Evolutionary conservation across 1,140 invertebrate species (phyloP).

Genomic region (Parapsyche elsis): DNA sequence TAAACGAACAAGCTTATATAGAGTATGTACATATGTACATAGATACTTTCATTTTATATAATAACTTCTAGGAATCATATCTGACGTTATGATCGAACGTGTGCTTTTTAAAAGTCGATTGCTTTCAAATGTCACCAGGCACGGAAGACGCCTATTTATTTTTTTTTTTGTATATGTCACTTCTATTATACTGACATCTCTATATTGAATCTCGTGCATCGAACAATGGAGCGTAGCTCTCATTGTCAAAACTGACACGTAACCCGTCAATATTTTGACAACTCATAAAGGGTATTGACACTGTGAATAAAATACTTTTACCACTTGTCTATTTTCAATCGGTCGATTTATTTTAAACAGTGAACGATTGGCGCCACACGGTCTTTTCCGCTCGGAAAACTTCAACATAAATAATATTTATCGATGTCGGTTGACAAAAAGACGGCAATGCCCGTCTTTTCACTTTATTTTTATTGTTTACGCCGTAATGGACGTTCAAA

Average conservation of each 20-base stretch:
- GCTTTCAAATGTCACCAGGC: not conserved
- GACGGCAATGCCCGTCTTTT: slow-evolving; percentile 2
- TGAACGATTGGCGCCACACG: not conserved
- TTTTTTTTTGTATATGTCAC: not conserved
- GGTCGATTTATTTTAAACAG: not conserved
- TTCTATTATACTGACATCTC: slow-evolving; percentile 22
- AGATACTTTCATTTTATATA: not conserved
- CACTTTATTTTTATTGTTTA: slow-evolving; percentile 19
- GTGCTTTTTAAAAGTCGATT: not conserved
- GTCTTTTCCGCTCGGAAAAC: not conserved
- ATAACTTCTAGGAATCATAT: not conserved
- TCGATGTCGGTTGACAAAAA: slow-evolving; percentile 7
- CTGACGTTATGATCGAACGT: not conserved
- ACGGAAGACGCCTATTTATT: not conserved
- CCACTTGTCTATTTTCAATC: not conserved
- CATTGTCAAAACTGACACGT: not conserved
- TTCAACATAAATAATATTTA: slow-evolving; percentile 7
- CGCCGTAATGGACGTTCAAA: slow-evolving; percentile 3
- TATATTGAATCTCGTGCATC: slow-evolving; percentile 6
- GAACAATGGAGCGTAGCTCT: slow-evolving; percentile 4
- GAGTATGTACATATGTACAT: no score
- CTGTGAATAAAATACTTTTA: not conserved
- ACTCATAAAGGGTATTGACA: not conserved
- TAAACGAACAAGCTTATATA: not conserved
- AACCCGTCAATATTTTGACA: slow-evolving; percentile 5